These are phyloP conservation scores for Mormyrops boulengeri DNA, from an alignment of 2,797 vertebrate species.

Conservation along the genomic window DNA sequence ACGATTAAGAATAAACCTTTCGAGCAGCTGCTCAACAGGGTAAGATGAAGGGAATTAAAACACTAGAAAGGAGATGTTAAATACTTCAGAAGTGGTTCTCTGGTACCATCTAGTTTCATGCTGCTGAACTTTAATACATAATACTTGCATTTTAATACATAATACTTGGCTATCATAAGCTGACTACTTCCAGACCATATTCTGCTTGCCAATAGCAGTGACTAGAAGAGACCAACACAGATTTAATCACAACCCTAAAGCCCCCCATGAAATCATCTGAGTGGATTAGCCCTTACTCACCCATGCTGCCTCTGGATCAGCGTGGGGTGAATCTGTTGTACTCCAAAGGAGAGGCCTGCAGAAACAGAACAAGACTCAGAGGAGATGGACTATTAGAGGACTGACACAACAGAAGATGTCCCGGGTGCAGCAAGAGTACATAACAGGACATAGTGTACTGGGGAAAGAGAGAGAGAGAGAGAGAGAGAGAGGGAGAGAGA, in stretches of 20 bases:
- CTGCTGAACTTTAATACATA: background rate
- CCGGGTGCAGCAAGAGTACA: background rate
- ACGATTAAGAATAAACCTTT: background rate
- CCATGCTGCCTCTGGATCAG: constrained; percentile 89
- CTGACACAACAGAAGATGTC: background rate
- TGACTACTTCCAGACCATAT: background rate
- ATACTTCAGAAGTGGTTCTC: background rate
- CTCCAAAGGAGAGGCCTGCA: constrained; percentile 72
- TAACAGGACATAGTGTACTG: constrained; percentile 28
- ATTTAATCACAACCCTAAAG: constrained; percentile 14
- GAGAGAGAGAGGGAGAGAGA: background rate
- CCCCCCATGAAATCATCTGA: background rate
- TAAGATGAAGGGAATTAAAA: background rate
- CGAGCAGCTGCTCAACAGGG: background rate
- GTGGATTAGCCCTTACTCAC: constrained; percentile 60
- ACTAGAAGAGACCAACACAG: constrained; percentile 6
- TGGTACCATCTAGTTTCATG: background rate
- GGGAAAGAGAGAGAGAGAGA: background rate
- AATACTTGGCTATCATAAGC: background rate
- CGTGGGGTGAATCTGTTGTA: constrained; percentile 84
- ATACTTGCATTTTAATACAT: background rate
- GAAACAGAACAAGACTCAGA: constrained; percentile 43
- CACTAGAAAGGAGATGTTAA: background rate
- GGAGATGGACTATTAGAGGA: background rate
- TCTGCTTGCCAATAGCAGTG: constrained; percentile 22